Percentiles rank a stretch among this genome's conserved stretches.
phyloP scores from a whole-genome alignment of 2,888 invertebrate genomes.

The Coleophora flavipennella region DNA sequence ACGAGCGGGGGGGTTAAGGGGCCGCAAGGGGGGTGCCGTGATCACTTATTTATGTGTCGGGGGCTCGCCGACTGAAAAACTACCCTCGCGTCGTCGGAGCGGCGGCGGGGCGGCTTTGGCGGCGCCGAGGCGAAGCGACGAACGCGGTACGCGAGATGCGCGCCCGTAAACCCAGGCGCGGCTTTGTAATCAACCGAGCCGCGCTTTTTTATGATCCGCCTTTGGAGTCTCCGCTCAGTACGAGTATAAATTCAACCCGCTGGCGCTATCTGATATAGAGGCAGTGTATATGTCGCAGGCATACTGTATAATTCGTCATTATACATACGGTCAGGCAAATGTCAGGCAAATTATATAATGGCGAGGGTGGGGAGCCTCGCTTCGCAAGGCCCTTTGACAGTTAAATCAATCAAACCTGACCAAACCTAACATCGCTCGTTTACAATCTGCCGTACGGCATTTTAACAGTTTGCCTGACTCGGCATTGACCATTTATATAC shows the following conservation, averaged over 20 bases:
- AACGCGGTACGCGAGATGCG: conserved; percentile 37
- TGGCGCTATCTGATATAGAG: conserved; percentile 47
- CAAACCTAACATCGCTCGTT: too few relatives aligned
- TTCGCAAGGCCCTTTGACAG: too few relatives aligned
- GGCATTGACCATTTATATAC: too few relatives aligned
- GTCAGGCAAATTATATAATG: too few relatives aligned
- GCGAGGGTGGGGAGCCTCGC: too few relatives aligned
- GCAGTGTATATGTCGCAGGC: too few relatives aligned
- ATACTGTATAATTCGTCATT: too few relatives aligned
- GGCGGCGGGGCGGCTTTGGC: conserved; percentile 18
- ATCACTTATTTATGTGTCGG: conserved; percentile 69
- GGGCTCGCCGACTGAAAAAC: conserved; percentile 60
- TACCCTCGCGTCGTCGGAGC: conserved; percentile 52
- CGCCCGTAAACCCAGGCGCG: conserved; percentile 48
- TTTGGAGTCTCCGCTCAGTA: conserved; percentile 49
- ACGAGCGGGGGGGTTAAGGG: conserved; percentile 49
- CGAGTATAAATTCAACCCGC: conserved; percentile 58
- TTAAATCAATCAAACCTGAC: too few relatives aligned
- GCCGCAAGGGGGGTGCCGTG: conserved; percentile 33
- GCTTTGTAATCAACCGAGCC: conserved; percentile 64
- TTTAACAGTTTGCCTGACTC: too few relatives aligned
- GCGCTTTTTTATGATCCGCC: conserved; percentile 64
- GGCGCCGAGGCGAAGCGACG: conserved; percentile 26
- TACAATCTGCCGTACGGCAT: too few relatives aligned
- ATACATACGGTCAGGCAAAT: too few relatives aligned